phyloP scores from a whole-genome alignment of 2,888 invertebrate species.

The Aphidius colemani region DNA sequence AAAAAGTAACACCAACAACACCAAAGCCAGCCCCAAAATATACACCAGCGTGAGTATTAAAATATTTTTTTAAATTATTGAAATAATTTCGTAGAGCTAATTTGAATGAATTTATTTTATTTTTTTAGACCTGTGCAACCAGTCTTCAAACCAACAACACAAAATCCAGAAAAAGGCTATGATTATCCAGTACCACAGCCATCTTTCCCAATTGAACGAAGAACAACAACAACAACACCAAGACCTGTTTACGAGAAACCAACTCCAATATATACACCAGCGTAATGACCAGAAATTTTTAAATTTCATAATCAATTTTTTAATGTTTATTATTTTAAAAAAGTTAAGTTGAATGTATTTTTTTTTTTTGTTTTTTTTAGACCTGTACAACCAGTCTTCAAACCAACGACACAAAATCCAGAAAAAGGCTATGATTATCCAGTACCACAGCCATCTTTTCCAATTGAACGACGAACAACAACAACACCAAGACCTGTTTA shows the following conservation, averaged over 20 bases:
- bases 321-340: too few relatives aligned
- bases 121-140: slow-evolving; percentile 1
- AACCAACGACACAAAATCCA: neutral
- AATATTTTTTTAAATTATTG: too few relatives aligned
- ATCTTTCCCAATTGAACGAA: neutral
- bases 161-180: neutral
- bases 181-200: slow-evolving; percentile 9
- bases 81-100: too few relatives aligned
- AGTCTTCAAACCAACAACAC: neutral
- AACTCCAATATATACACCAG: neutral
- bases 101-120: too few relatives aligned
- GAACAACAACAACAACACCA: neutral
- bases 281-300: too few relatives aligned
- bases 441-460: slow-evolving; percentile 1
- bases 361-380: neutral
- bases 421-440: neutral
- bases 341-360: too few relatives aligned
- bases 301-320: too few relatives aligned
- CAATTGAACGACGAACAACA: slow-evolving; percentile 13
- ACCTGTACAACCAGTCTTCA: neutral
- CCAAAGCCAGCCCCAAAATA: neutral
- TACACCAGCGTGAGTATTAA: too few relatives aligned
- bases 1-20: slow-evolving; percentile 20
- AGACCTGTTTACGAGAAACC: neutral
- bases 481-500: slow-evolving; percentile 30